These are phyloP conservation scores for Noctua janthe DNA, from an alignment of 2,888 invertebrate genomes.

Conservation along the genomic window DNA sequence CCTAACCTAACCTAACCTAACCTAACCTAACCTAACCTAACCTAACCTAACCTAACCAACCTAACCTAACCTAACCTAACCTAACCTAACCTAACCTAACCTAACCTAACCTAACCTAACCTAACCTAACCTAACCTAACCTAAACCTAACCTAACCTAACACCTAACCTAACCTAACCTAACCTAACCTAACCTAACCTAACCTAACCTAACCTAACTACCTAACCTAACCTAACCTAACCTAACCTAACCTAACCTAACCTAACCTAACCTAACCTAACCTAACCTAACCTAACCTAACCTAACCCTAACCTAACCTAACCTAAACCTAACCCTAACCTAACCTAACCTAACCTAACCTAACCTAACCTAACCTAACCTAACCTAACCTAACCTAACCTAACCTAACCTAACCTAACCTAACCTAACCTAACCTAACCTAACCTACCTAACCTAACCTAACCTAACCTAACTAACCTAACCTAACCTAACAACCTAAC, in stretches of 20 bases:
- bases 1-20: constrained; percentile 17
- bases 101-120: constrained; percentile 21
- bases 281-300: constrained; percentile 10
- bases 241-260: constrained; percentile 46
- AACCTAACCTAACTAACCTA: constrained; percentile 44
- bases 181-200: constrained; percentile 39
- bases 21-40: constrained; percentile 28
- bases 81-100: constrained; percentile 22
- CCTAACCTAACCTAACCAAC: constrained; percentile 25
- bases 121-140: constrained; percentile 22
- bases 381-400: constrained; percentile 44
- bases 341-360: background rate
- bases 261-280: constrained; percentile 44
- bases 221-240: constrained; percentile 44
- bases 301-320: background rate
- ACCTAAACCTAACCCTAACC: background rate
- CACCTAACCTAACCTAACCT: constrained; percentile 38
- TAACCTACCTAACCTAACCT: constrained; percentile 44
- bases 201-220: constrained; percentile 44
- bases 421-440: constrained; percentile 44
- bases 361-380: constrained; percentile 41
- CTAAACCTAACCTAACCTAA: background rate
- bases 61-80: constrained; percentile 22
- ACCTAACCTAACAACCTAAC: constrained; percentile 44
- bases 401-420: constrained; percentile 43